Base-by-base conservation (phyloP, 1,140 invertebrate species). In the Drusus annulatus region DNA sequence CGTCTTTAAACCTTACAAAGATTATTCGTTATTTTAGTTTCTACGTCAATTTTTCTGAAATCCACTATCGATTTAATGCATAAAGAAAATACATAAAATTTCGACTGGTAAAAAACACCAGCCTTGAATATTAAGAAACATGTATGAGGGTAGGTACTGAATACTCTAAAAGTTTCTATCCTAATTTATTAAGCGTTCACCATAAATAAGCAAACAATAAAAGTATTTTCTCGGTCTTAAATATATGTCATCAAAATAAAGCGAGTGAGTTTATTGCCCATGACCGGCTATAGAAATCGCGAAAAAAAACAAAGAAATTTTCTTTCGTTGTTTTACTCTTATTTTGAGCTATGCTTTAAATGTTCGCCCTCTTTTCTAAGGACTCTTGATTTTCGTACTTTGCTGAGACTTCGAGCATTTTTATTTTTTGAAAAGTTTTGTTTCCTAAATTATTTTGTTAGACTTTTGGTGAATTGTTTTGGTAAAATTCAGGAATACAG, bases 261-360 rank as follows among this genome's bases (percentile, higher is more conserved):
- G 28, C 23, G 73, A n/a, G 15, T 8, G 31, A 58, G 31, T 75
- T 58, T 58, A 60, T 75, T 56, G n/a, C 52, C 56, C 73, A 17
- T 56, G 73, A 75, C 56, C 73, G 73, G 15, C 73, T n/a, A 10
- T 75, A 56, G 17, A 56, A 56, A 31, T 60, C 56, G 16, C 21
- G 50, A 25, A 25, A 36, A 75, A 60, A 75, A 56, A n/a, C 25
- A 16, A 52, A 17, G 28, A 75, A 75, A 75, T 6, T 17, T 58
- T 71, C 17, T 75, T 75, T 71, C 45, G n/a, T 19, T 50, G n/a
- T 71, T 52, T 71, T 52, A 52, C 52, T 71, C 23, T 10, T 45
- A n/a, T 25, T 31, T 65, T 31, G 17, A 45, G 19, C 17, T 1
- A 8, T 0, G 7, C 31, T n/a, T 65, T n/a, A n/a, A n/a, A n/a